Conservation (phyloP, 2,888 invertebrate genomes). For the Drosophila mettleri region DNA sequence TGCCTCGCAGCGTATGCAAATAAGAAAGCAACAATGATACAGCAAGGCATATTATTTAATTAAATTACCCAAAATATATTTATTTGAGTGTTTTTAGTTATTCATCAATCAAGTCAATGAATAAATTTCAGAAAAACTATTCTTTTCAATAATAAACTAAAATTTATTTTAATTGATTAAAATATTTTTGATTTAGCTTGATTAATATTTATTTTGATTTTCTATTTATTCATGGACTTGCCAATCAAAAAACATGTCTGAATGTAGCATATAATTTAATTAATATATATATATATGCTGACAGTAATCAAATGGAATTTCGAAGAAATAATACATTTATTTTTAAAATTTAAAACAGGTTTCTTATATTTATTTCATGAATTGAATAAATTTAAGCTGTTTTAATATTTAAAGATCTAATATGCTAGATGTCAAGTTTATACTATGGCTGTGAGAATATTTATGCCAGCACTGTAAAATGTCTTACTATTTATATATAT, state of each 20-base stretch:
- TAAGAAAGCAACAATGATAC: slow-evolving; percentile 15
- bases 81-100: slow-evolving; percentile 4
- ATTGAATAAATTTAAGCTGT: background rate
- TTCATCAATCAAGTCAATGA: slow-evolving; percentile 29
- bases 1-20: slow-evolving; percentile 13
- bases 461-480: slow-evolving; percentile 21
- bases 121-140: slow-evolving; percentile 20
- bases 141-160: background rate
- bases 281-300: background rate
- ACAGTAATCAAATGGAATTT: background rate
- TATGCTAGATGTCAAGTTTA: no score
- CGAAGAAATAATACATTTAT: background rate
- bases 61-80: background rate
- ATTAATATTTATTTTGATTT: background rate
- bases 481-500: slow-evolving; percentile 1
- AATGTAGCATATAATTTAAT: background rate
- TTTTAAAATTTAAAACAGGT: background rate
- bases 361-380: background rate
- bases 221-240: background rate
- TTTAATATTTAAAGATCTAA: no score
- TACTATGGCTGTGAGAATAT: slow-evolving; percentile 27
- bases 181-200: background rate
- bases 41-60: slow-evolving; percentile 21
- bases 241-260: background rate
- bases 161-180: background rate